Percentiles rank a stretch among this genome's conserved stretches.
These are phyloP conservation scores for Grus americana DNA, from an alignment of 2,113 vertebrate genomes.

Conservation along the genomic window DNA sequence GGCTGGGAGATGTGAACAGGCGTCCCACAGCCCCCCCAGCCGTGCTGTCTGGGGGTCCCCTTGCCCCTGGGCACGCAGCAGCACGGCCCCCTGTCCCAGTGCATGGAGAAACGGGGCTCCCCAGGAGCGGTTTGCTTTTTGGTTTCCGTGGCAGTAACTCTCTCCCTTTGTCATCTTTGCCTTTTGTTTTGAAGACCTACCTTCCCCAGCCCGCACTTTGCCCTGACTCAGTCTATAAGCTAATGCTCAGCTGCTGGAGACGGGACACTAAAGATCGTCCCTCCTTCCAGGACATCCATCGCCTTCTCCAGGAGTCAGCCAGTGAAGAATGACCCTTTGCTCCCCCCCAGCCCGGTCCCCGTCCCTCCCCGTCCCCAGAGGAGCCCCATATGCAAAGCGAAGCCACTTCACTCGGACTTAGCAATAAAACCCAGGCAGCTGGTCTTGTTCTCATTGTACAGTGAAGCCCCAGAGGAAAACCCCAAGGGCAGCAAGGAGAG, in stretches of 20 bases:
- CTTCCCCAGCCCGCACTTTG: conserved; percentile 89
- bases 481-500: conserved; percentile 4
- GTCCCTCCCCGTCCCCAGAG: not conserved
- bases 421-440: not conserved
- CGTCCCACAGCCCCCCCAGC: not conserved
- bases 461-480: conserved; percentile 49
- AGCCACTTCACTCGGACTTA: conserved; percentile 62
- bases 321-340: conserved; percentile 68
- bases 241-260: conserved; percentile 96
- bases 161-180: not conserved
- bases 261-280: conserved; percentile 93
- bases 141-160: not conserved
- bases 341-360: not conserved
- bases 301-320: conserved; percentile 78
- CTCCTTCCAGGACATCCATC: conserved; percentile 91
- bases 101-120: not conserved
- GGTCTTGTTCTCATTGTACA: conserved; percentile 49
- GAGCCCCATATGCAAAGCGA: not conserved
- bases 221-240: conserved; percentile 86
- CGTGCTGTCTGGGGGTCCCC: not conserved
- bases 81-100: accelerated
- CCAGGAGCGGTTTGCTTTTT: not conserved
- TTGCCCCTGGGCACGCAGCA: not conserved
- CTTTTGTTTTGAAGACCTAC: conserved; percentile 80
- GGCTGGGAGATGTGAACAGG: not conserved